A percentile compares a stretch with the other conserved stretches of the same genome.
phyloP scores from a whole-genome alignment of 2,113 vertebrate genomes.

The Ageneiosus marmoratus region DNA sequence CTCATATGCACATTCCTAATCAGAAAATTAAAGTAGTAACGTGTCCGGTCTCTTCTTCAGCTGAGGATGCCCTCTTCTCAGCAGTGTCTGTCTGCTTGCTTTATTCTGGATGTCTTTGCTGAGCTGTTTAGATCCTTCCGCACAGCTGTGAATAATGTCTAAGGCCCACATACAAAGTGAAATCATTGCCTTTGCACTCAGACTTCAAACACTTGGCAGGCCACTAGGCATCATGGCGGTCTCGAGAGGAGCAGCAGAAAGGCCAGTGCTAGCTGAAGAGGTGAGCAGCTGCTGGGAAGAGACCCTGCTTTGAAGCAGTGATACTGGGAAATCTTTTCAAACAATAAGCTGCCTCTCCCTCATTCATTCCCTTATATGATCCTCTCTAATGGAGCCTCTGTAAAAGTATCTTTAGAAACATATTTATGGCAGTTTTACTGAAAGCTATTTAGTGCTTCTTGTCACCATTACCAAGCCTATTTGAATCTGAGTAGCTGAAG shows the following conservation, averaged over 20 bases:
- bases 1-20: constrained; percentile 19
- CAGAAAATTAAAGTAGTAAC: constrained; percentile 16
- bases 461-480: constrained; percentile 32
- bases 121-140: constrained; percentile 31
- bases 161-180: constrained; percentile 49
- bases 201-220: constrained; percentile 59
- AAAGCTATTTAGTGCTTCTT: constrained; percentile 32
- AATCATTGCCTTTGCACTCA: constrained; percentile 56
- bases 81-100: constrained; percentile 18
- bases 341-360: constrained; percentile 27
- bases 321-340: constrained; percentile 68
- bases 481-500: constrained; percentile 37
- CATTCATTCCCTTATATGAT: constrained; percentile 12
- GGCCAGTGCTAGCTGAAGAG: constrained; percentile 56
- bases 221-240: constrained; percentile 45
- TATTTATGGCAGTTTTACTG: constrained; percentile 29
- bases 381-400: constrained; percentile 25
- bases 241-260: constrained; percentile 49
- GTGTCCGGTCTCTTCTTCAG: constrained; percentile 9
- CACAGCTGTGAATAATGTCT: constrained; percentile 54
- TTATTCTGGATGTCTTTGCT: constrained; percentile 44
- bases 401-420: constrained; percentile 33
- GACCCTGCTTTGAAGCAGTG: constrained; percentile 69
- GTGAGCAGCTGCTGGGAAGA: constrained; percentile 78
- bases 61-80: constrained; percentile 3